Conservation (phyloP, 2,113 vertebrate genomes). For the Corynorhinus townsendii region DNA sequence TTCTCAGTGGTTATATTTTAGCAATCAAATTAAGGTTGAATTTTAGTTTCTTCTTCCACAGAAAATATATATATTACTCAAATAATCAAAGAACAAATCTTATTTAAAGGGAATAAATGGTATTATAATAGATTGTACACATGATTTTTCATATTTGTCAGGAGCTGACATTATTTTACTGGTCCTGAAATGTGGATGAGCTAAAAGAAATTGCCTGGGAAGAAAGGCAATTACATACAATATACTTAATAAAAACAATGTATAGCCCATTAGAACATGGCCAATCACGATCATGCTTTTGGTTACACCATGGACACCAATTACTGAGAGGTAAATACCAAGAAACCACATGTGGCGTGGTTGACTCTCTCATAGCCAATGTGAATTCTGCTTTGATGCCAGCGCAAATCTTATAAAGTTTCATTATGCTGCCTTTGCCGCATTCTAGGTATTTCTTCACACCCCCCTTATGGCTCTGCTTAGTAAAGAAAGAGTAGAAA, state of each 20-base stretch:
- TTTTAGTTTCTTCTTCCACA: not conserved
- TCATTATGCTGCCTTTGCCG: not conserved
- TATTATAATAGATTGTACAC: not conserved
- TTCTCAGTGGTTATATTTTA: not conserved
- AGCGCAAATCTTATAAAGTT: not conserved
- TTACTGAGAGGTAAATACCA: not conserved
- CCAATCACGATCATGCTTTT: not conserved
- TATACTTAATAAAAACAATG: not conserved
- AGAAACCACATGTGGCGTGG: not conserved
- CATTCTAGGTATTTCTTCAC: not conserved
- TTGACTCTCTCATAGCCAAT: not conserved
- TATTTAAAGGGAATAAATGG: not conserved
- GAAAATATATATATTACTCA: not conserved
- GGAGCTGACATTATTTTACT: not conserved
- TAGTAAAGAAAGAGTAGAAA: slow-evolving; percentile 23
- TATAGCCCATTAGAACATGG: not conserved
- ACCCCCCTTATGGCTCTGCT: not conserved
- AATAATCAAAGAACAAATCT: not conserved
- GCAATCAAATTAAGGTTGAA: not conserved
- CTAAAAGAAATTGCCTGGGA: not conserved
- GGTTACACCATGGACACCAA: not conserved
- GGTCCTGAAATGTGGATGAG: not conserved
- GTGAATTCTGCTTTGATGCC: not conserved
- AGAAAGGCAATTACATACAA: not conserved
- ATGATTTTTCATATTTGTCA: not conserved